phyloP scores from a whole-genome alignment of 2,888 invertebrate genomes.

The Pristionchus maxplancki region DNA sequence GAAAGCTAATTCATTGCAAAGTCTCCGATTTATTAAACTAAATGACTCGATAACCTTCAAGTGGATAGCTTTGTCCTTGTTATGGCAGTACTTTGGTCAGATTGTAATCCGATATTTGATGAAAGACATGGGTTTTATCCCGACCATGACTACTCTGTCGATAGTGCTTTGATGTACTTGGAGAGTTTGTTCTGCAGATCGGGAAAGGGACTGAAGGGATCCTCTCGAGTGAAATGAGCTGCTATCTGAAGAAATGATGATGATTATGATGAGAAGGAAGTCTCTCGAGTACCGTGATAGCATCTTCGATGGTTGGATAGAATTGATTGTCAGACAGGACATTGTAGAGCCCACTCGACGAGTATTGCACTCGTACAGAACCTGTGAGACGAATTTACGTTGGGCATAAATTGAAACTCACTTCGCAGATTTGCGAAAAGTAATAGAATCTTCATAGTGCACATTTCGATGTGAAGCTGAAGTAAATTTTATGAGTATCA shows the following conservation, averaged over 20 bases:
- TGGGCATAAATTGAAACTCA: neutral
- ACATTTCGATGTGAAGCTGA: slow-evolving; percentile 57
- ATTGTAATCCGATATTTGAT: neutral
- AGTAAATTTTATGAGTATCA: neutral
- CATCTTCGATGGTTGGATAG: slow-evolving; percentile 60
- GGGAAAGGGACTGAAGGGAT: slow-evolving; percentile 42
- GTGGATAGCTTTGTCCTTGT: too few species aligned
- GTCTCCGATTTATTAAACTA: too few species aligned
- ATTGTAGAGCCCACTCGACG: slow-evolving; percentile 57
- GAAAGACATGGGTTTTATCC: neutral
- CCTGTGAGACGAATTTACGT: slow-evolving; percentile 47
- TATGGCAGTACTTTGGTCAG: too few species aligned
- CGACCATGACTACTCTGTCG: neutral
- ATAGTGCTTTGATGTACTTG: slow-evolving; percentile 11
- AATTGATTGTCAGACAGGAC: slow-evolving; percentile 55
- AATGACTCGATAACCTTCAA: too few species aligned
- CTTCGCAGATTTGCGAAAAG: slow-evolving; percentile 64
- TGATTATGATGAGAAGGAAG: neutral
- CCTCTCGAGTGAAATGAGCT: neutral
- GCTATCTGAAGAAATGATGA: slow-evolving; percentile 19
- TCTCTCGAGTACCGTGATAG: slow-evolving; percentile 42
- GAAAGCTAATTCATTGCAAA: too few species aligned
- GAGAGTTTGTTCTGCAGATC: slow-evolving; percentile 44
- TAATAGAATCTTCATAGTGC: slow-evolving; percentile 53
- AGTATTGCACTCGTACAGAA: slow-evolving; percentile 60